Conservation (phyloP, 2,888 invertebrate species). For the Caenorhabditis sinica region DNA sequence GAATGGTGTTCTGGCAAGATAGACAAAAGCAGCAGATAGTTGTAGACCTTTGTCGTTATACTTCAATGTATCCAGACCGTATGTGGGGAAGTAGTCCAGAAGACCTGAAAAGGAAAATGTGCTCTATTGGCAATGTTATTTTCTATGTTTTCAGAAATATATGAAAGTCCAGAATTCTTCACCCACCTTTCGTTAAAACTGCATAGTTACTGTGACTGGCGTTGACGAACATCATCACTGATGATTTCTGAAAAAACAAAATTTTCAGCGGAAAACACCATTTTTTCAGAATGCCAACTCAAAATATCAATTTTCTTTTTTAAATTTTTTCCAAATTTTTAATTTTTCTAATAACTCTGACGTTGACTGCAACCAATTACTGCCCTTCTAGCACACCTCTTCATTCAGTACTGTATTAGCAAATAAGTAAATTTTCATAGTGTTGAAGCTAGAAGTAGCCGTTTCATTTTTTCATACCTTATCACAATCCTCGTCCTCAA, state of each 20-base stretch:
- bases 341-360: background rate
- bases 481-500: conserved; percentile 36
- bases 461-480: no score
- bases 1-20: conserved; percentile 43
- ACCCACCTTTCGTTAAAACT: conserved; percentile 21
- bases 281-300: no score
- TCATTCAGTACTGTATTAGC: no score
- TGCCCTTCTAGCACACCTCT: background rate
- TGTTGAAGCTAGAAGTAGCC: no score
- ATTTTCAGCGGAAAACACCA: background rate
- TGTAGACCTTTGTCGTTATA: conserved; percentile 47
- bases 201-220: conserved; percentile 44
- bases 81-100: conserved; percentile 47
- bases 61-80: conserved; percentile 31
- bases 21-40: conserved; percentile 40
- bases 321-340: no score
- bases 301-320: no score
- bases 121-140: no score
- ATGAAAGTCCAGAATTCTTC: background rate
- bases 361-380: no score
- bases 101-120: conserved; percentile 15
- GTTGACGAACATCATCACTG: conserved; percentile 47
- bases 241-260: conserved; percentile 15
- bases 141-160: background rate
- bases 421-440: no score